Percentiles rank a stretch among this genome's conserved stretches.
Evolutionary conservation across 1,140 invertebrate species (phyloP).

Genomic region (Leptinotarsa lineolata): DNA sequence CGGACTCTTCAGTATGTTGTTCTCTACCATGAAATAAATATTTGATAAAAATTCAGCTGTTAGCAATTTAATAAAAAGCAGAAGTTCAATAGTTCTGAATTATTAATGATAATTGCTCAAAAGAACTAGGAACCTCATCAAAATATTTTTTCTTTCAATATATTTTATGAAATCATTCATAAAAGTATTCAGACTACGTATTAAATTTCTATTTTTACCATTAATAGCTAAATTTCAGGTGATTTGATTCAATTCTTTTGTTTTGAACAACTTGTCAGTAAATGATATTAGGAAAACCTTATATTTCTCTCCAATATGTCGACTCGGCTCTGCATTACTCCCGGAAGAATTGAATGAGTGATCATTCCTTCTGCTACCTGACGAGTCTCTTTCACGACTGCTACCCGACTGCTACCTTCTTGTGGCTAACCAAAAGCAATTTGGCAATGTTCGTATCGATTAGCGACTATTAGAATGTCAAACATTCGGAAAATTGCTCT

Average conservation of each 20-base stretch:
- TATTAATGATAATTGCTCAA: no score
- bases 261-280: background rate
- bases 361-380: conserved; percentile 1
- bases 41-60: no score
- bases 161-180: no score
- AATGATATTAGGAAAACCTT: no score
- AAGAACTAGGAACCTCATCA: no score
- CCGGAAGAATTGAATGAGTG: background rate
- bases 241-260: background rate
- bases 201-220: no score
- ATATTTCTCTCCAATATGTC: background rate
- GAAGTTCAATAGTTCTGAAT: no score
- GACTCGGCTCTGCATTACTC: background rate
- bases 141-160: no score
- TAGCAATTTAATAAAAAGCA: no score
- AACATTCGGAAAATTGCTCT: conserved; percentile 13
- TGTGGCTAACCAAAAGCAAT: conserved; percentile 4
- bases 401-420: background rate
- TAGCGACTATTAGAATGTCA: conserved; percentile 18
- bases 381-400: background rate
- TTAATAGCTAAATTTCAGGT: background rate
- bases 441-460: background rate
- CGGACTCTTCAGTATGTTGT: no score
- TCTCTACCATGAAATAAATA: no score
- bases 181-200: no score